Conservation (phyloP, 2,113 vertebrate genomes). For the Platysteira castanea region DNA sequence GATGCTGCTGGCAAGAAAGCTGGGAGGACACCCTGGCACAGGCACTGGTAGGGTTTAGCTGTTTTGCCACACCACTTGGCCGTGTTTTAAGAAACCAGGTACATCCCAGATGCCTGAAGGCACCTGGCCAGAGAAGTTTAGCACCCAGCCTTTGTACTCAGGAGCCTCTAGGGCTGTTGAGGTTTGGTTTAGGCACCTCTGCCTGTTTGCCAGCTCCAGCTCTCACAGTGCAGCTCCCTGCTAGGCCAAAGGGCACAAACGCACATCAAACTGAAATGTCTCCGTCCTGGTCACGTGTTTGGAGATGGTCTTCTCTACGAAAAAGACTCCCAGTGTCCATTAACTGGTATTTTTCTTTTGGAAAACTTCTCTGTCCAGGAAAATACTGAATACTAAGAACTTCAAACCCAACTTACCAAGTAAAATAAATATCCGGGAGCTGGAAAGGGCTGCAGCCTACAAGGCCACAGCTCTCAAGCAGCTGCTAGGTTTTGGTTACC, state of each 20-base stretch:
- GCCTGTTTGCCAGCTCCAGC: not conserved
- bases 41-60: accelerated
- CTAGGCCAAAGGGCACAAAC: not conserved
- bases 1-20: not conserved
- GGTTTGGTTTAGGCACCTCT: not conserved
- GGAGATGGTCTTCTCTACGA: not conserved
- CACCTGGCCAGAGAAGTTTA: not conserved
- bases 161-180: not conserved
- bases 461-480: not conserved
- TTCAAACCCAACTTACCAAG: not conserved
- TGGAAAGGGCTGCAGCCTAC: not conserved
- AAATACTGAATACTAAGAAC: not conserved
- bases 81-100: not conserved
- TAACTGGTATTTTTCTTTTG: not conserved
- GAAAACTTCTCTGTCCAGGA: not conserved
- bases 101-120: not conserved
- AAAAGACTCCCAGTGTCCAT: not conserved
- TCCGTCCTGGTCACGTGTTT: not conserved
- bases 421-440: not conserved
- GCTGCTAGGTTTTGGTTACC: not conserved
- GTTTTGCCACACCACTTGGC: not conserved
- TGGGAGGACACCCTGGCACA: not conserved
- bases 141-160: not conserved
- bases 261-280: not conserved
- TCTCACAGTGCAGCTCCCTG: not conserved